These are phyloP conservation scores for Ectropis grisescens DNA, from an alignment of 1,140 invertebrate species.

Conservation along the genomic window DNA sequence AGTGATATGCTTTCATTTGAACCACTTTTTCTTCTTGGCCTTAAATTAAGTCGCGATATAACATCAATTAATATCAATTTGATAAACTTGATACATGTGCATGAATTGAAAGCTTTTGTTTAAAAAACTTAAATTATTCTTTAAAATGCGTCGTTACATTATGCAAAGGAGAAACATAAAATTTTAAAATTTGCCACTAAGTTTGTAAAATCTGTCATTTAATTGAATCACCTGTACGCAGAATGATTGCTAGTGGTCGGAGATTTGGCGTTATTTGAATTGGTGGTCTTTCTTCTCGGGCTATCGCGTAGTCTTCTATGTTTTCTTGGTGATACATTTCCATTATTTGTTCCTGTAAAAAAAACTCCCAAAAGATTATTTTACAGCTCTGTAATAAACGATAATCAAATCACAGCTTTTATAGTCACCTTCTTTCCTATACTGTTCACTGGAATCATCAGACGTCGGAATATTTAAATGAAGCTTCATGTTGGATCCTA, in stretches of 20 bases:
- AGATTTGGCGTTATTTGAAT: slow-evolving; percentile 53
- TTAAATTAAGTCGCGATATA: too few relatives aligned
- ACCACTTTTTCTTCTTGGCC: slow-evolving; percentile 61
- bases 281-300: slow-evolving; percentile 74
- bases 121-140: too few relatives aligned
- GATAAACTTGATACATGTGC: too few relatives aligned
- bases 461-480: slow-evolving; percentile 73
- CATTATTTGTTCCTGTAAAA: slow-evolving; percentile 41
- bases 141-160: too few relatives aligned
- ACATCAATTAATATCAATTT: too few relatives aligned
- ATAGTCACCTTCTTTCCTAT: slow-evolving; percentile 60
- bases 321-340: slow-evolving; percentile 68
- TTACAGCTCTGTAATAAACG: too few relatives aligned
- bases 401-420: too few relatives aligned
- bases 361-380: too few relatives aligned
- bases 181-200: too few relatives aligned
- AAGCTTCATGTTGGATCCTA: slow-evolving; percentile 59
- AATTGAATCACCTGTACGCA: slow-evolving; percentile 33
- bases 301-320: slow-evolving; percentile 76
- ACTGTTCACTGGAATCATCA: slow-evolving; percentile 77
- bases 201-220: too few relatives aligned
- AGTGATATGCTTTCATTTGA: slow-evolving; percentile 73
- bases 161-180: too few relatives aligned
- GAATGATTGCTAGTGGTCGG: slow-evolving; percentile 50
- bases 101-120: too few relatives aligned